A percentile compares a stretch with the other conserved stretches of the same genome.
Conservation (phyloP, 30 jellyfish, hydroid and myxozoan species). For the Aurelia aurita region DNA sequence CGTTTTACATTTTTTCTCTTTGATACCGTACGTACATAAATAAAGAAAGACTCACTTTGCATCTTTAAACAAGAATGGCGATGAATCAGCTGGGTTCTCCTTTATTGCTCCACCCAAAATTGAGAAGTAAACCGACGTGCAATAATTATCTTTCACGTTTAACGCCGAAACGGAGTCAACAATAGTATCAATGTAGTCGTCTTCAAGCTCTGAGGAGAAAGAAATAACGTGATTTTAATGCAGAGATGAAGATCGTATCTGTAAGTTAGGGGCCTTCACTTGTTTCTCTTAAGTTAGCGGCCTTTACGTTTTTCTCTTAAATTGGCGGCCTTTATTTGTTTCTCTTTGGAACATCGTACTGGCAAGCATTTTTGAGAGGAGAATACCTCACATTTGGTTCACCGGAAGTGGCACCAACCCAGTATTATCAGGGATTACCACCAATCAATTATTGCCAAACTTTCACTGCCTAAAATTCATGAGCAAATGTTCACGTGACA, state of each 20-base stretch:
- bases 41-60: slow-evolving; percentile 49
- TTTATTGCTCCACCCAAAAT: slow-evolving; percentile 72
- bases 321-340: background rate
- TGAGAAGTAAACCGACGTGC: slow-evolving; percentile 53
- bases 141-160: slow-evolving; percentile 47
- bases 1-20: no score
- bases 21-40: no score
- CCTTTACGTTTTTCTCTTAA: background rate
- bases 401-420: no score
- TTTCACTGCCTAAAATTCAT: no score
- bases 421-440: no score
- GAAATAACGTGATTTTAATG: background rate
- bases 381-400: no score
- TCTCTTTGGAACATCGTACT: no score
- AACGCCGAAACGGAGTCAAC: slow-evolving; percentile 58
- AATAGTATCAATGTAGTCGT: slow-evolving; percentile 53
- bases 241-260: background rate
- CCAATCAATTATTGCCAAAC: no score
- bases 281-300: background rate
- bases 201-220: slow-evolving; percentile 36
- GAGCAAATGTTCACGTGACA: no score
- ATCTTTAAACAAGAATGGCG: slow-evolving; percentile 64
- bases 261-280: background rate
- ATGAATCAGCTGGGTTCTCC: slow-evolving; percentile 39
- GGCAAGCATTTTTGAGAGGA: no score